Base-by-base conservation (phyloP, 2,797 vertebrate genomes). In the Sebastes minor region DNA sequence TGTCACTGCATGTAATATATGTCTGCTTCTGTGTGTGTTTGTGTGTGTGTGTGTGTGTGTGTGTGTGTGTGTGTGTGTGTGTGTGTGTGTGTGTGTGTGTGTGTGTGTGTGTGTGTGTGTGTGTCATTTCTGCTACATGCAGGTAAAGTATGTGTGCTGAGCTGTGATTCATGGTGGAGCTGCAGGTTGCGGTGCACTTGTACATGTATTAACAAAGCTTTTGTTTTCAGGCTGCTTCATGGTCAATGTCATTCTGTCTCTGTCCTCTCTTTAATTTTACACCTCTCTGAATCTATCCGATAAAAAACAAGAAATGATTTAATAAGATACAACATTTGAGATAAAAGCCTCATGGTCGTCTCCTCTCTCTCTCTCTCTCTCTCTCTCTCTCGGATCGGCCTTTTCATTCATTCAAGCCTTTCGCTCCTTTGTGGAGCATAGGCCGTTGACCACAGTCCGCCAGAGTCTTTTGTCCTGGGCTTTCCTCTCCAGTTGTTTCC, bases 281-380 rank as follows among this genome's bases (percentile, higher is more conserved):
- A 75, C 53, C n/a, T 70, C 70, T 84, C 14, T 66, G 55, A 65
- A 77, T 76, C 64, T 12, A 73, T 69, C 22, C 57, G 61, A 38
- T 46, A 38, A 60, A 35, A 83, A 83, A 69, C 27, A 69, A 79
- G 13, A 64, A 68, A 70, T 61, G 1, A 74, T 75, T 63, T 74
- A 46, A 81, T 35, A 81, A 78, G 63, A 70, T 56, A 61, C 33
- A 69, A 53, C 67, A 74, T 83, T 65, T 49, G 13, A 86, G 79
- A 89, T 81, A 82, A 86, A 89, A 89, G 76, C 61, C 69, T 64
- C 67, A 4, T 4, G 16, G 52, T 73, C 57, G 46, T 74, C 74
- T 64, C 22, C 12, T 5, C 35, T 13, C 12, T 33, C 32, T 33
- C n/a, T 4, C 10, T 7, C 25, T 35, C 13, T 82, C 5, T 28